Evolutionary conservation across 2,888 invertebrate genomes (phyloP).

Genomic region (Lasioglossum oenotherae): DNA sequence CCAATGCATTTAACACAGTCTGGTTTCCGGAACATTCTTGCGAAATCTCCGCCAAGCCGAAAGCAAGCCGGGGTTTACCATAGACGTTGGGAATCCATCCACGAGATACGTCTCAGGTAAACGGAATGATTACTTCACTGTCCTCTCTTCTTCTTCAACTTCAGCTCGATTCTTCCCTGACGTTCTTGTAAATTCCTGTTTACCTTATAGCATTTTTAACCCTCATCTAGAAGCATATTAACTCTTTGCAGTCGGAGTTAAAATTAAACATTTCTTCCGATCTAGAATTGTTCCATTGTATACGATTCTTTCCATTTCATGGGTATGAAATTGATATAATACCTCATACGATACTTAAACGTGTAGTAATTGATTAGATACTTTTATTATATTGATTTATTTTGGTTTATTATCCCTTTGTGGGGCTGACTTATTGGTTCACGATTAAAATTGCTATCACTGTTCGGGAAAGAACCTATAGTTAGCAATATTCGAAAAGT

Average conservation of each 20-base stretch:
- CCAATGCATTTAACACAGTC: conserved; percentile 66
- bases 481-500: neutral
- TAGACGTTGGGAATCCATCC: conserved; percentile 50
- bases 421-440: neutral
- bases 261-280: no score
- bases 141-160: conserved; percentile 37
- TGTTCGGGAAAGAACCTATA: neutral
- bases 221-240: neutral
- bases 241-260: neutral
- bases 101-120: conserved; percentile 42
- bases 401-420: neutral
- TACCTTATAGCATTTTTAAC: neutral
- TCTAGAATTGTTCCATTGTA: no score
- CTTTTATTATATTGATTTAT: neutral
- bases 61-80: conserved; percentile 50
- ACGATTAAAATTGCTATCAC: neutral
- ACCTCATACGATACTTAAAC: no score
- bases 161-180: neutral
- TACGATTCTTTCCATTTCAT: no score
- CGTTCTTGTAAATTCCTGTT: neutral
- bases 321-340: no score
- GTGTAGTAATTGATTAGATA: no score
- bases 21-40: conserved; percentile 69
- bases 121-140: conserved; percentile 38
- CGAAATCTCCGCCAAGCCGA: conserved; percentile 72